Evolutionary conservation across 2,888 invertebrate species (phyloP).

Genomic region (Drosophila niveifrons): DNA sequence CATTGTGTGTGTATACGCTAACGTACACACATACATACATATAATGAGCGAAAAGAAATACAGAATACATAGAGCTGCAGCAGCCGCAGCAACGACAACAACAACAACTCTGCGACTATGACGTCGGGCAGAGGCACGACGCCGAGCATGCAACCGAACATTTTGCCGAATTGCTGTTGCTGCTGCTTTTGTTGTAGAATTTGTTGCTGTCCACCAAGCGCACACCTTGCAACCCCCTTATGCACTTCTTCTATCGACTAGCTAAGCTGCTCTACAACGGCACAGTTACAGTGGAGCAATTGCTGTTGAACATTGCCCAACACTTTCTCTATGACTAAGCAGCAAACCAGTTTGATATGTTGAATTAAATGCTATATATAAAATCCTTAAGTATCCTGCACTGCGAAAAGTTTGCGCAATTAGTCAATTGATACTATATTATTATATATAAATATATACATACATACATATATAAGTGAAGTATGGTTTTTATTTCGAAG

Average conservation of each 20-base stretch:
- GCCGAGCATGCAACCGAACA: constrained; percentile 67
- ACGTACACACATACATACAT: constrained; percentile 19
- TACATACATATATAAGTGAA: no score
- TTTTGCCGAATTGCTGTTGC: constrained; percentile 66
- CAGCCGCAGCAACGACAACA: constrained; percentile 44
- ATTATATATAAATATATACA: no score
- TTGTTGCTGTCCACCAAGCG: constrained; percentile 35
- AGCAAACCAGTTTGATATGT: background rate
- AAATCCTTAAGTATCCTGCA: no score
- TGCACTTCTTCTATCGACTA: constrained; percentile 61
- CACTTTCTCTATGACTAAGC: background rate
- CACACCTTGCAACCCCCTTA: constrained; percentile 59
- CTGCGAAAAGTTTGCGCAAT: no score
- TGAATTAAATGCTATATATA: no score
- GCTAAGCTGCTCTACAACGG: constrained; percentile 53
- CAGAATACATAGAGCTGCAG: constrained; percentile 53
- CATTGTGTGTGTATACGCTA: constrained; percentile 49
- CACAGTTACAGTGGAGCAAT: constrained; percentile 49
- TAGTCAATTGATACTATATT: no score
- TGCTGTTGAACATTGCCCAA: background rate
- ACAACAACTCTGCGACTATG: constrained; percentile 38
- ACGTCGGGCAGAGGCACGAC: constrained; percentile 41
- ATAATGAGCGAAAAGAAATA: constrained; percentile 62
- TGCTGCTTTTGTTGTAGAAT: constrained; percentile 23
- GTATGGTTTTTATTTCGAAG: no score